Evolutionary conservation across 2,113 vertebrate species (phyloP).

Genomic region (Lycocorax pyrrhopterus): DNA sequence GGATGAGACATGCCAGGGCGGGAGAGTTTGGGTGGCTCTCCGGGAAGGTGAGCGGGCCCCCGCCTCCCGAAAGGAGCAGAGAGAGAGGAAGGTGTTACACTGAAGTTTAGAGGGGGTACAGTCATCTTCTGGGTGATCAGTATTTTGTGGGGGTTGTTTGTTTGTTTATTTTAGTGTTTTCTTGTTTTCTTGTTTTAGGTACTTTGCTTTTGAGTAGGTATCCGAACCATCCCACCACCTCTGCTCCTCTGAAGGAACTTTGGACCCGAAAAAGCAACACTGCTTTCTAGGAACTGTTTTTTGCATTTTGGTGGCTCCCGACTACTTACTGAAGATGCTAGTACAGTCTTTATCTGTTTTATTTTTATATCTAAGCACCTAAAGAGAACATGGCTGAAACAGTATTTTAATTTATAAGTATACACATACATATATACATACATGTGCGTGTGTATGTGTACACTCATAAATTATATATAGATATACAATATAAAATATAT

Average conservation of each 20-base stretch:
- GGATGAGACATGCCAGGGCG: rapidly evolving
- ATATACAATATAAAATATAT: neutral
- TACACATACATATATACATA: no score
- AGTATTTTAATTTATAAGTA: neutral
- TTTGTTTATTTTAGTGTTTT: neutral
- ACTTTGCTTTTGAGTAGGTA: neutral
- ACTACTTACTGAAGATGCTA: neutral
- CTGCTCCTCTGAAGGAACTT: neutral
- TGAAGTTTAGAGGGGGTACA: rapidly evolving
- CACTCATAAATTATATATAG: neutral
- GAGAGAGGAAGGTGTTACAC: neutral
- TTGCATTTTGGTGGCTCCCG: neutral
- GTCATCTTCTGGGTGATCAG: neutral
- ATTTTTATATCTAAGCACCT: neutral
- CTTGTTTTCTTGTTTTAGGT: neutral
- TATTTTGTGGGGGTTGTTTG: neutral
- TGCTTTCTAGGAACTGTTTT: neutral
- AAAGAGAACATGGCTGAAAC: neutral
- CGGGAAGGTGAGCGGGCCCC: rapidly evolving
- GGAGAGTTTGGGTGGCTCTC: neutral
- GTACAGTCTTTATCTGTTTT: neutral
- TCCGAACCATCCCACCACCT: neutral
- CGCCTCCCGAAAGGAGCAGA: neutral
- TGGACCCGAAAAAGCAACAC: rapidly evolving
- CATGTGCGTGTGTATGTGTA: rapidly evolving